Evolutionary conservation across 2,888 invertebrate species (phyloP).

Genomic region (Tryphoninae sp.): DNA sequence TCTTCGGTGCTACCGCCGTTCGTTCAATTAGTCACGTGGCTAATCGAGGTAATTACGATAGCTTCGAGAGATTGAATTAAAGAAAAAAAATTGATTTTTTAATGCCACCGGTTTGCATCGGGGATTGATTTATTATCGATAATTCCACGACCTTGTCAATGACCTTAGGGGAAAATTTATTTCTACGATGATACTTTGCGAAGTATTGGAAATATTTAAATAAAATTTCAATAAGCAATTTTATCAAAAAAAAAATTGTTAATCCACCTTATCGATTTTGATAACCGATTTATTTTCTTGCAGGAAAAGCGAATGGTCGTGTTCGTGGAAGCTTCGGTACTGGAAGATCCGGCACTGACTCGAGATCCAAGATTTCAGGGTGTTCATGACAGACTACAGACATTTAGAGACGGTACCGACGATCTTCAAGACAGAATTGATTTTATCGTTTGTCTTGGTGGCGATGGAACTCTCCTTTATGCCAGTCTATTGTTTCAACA

Average conservation of each 20-base stretch:
- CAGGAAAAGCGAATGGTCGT: slow-evolving; percentile 98
- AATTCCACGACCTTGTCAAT: neutral
- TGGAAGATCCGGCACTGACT: slow-evolving; percentile 91
- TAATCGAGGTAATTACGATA: slow-evolving; percentile 87
- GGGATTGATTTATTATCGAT: slow-evolving; percentile 6
- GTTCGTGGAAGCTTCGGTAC: slow-evolving; percentile 94
- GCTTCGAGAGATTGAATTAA: slow-evolving; percentile 59
- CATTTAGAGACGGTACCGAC: slow-evolving; percentile 93
- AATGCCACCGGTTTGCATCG: neutral
- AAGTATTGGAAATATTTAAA: too few species aligned
- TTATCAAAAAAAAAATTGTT: neutral
- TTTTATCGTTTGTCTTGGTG: slow-evolving; percentile 97
- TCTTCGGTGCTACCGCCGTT: slow-evolving; percentile 94
- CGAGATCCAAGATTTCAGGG: slow-evolving; percentile 89
- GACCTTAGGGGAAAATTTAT: neutral
- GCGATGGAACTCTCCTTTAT: slow-evolving; percentile 97
- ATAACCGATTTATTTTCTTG: slow-evolving; percentile 69
- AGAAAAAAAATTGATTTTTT: slow-evolving; percentile 12
- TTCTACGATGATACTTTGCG: neutral
- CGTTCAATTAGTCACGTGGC: slow-evolving; percentile 95
- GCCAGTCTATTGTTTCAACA: slow-evolving; percentile 97
- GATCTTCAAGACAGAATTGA: slow-evolving; percentile 97
- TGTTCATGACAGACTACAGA: slow-evolving; percentile 92
- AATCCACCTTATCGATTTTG: too few species aligned
- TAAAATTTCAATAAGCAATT: too few species aligned